Percentiles rank a stretch among this genome's conserved stretches.
Evolutionary conservation across 2,797 vertebrate genomes (phyloP).

Genomic region (Rhabdophis nuchalis): DNA sequence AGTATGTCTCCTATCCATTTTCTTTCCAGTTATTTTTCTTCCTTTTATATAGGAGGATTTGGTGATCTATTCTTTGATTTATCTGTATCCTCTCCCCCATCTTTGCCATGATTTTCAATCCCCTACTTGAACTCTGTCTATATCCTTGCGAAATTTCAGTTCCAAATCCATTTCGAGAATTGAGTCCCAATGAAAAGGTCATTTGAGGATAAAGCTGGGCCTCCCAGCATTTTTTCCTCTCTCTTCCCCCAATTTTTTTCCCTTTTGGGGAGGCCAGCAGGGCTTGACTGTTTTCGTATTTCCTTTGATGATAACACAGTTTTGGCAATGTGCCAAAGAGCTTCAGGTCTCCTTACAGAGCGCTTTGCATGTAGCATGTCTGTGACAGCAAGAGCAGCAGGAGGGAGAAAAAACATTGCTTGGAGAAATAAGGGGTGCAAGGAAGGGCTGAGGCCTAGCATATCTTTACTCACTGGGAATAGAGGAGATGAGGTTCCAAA

Average conservation of each 20-base stretch:
- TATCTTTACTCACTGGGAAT: neutral
- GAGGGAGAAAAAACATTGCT: neutral
- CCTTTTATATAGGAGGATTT: neutral
- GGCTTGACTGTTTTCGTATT: neutral
- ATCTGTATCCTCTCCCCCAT: too few relatives aligned
- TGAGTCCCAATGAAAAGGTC: conserved; percentile 9
- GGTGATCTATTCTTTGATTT: neutral
- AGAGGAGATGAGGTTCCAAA: neutral
- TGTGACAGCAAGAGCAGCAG: neutral
- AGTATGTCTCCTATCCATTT: neutral
- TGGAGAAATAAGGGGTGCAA: neutral
- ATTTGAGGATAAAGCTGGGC: conserved; percentile 12
- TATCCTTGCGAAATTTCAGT: conserved; percentile 6
- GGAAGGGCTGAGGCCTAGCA: neutral
- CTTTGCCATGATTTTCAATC: neutral
- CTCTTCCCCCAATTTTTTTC: neutral
- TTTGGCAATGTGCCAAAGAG: conserved; percentile 13
- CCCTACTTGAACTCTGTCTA: neutral
- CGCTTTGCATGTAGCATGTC: neutral
- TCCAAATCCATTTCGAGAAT: conserved; percentile 9
- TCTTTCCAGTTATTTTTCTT: neutral
- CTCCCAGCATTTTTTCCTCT: neutral
- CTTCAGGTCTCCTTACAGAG: conserved; percentile 30
- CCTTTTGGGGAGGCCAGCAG: neutral
- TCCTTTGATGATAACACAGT: conserved; percentile 26